Evolutionary conservation across 2,797 vertebrate genomes (phyloP).

Genomic region (Heterohyrax brucei): DNA sequence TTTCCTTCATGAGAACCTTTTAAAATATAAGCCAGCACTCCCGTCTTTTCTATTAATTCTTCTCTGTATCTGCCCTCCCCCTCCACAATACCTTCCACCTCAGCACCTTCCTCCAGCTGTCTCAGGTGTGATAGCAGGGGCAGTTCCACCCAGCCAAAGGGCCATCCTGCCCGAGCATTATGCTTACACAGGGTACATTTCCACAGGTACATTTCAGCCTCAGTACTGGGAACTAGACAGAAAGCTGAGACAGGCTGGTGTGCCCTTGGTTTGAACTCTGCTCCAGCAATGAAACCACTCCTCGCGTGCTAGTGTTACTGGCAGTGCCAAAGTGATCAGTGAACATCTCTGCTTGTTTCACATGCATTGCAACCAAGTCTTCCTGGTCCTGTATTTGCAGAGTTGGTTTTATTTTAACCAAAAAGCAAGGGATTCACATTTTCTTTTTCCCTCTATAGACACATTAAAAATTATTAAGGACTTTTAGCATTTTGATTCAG

Average conservation of each 20-base stretch:
- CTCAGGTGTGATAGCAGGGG: background rate
- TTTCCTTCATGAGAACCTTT: slow-evolving; percentile 12
- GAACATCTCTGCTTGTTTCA: background rate
- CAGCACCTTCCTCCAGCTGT: background rate
- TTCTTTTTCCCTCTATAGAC: background rate
- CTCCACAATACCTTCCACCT: background rate
- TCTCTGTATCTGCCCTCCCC: background rate
- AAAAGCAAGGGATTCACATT: slow-evolving; percentile 22
- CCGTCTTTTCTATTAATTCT: background rate
- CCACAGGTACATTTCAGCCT: background rate
- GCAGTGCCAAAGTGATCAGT: background rate
- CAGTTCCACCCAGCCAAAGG: background rate
- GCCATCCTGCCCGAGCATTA: background rate
- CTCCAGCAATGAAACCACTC: background rate
- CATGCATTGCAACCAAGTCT: background rate
- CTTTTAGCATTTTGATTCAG: background rate
- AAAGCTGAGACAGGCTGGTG: background rate
- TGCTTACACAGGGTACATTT: background rate
- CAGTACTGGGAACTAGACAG: background rate
- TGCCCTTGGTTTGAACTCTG: background rate
- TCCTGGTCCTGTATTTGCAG: slow-evolving; percentile 10
- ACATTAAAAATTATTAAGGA: slow-evolving; percentile 29
- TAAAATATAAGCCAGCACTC: background rate
- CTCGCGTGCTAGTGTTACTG: background rate
- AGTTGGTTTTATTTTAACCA: background rate